phyloP scores from a whole-genome alignment of 1,140 invertebrate species.

The Drosophila varians region DNA sequence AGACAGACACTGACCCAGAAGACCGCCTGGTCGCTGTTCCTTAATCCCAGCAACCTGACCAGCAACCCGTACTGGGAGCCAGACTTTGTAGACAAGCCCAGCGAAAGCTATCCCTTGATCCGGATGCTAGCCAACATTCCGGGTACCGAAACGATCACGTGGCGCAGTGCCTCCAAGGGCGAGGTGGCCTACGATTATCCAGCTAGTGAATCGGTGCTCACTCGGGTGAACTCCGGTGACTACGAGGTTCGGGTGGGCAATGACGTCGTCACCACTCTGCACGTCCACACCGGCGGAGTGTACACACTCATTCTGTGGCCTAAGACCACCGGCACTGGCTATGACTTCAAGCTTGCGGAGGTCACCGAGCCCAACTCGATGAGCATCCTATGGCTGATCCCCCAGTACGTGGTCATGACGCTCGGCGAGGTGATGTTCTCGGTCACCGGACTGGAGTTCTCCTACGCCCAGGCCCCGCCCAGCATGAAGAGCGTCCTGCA shows the following conservation, averaged over 20 bases:
- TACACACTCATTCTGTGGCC: conserved; percentile 84
- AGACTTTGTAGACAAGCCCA: conserved; percentile 74
- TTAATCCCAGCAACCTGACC: conserved; percentile 57
- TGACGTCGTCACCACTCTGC: conserved; percentile 33
- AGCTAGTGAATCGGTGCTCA: conserved; percentile 53
- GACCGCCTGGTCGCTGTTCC: conserved; percentile 84
- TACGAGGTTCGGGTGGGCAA: conserved; percentile 84
- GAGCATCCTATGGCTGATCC: conserved; percentile 92
- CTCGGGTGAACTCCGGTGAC: conserved; percentile 65
- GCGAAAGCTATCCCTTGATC: conserved; percentile 60
- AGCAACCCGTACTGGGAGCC: conserved; percentile 8
- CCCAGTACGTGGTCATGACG: conserved; percentile 94
- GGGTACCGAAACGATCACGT: conserved; percentile 21
- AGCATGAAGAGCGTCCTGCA: conserved; percentile 97
- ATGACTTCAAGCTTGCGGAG: conserved; percentile 5
- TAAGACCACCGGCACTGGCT: background rate
- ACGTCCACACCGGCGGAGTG: conserved; percentile 85
- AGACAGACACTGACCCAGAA: conserved; percentile 13
- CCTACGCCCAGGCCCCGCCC: conserved; percentile 94
- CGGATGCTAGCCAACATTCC: conserved; percentile 60
- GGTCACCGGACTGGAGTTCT: conserved; percentile 95
- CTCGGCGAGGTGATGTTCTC: conserved; percentile 95
- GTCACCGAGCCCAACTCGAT: conserved; percentile 89
- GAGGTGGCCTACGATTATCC: conserved; percentile 26
- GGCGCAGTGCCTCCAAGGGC: conserved; percentile 44